Conservation (phyloP, 2,888 invertebrate species). For the Thera britannica region DNA sequence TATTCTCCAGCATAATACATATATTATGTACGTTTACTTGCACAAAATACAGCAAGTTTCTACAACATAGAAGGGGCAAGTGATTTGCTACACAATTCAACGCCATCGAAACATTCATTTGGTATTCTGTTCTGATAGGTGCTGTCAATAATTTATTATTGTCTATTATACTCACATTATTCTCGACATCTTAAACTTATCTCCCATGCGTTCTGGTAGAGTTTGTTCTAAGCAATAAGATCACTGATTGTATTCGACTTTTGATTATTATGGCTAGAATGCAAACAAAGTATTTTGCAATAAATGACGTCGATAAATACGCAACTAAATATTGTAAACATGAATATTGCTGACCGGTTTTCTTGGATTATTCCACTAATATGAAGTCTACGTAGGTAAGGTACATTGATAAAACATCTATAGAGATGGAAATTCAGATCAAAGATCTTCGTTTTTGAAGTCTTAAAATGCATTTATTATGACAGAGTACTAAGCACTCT, state of each 20-base stretch:
- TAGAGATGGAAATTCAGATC: neutral
- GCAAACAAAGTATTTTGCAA: conserved; percentile 12
- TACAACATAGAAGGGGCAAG: neutral
- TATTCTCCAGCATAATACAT: neutral
- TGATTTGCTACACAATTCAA: neutral
- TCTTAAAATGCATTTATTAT: neutral
- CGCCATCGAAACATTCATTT: neutral
- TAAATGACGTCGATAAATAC: conserved; percentile 27
- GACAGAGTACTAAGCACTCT: neutral
- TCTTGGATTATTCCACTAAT: conserved; percentile 31
- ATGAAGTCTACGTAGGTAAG: neutral
- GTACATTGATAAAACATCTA: neutral
- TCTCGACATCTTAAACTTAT: neutral
- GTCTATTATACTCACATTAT: neutral
- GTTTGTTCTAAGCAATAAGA: no score
- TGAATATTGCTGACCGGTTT: conserved; percentile 32
- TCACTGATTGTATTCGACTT: no score
- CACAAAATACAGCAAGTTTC: neutral
- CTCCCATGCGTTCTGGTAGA: no score
- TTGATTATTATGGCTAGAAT: no score
- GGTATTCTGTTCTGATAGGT: neutral
- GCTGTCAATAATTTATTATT: neutral
- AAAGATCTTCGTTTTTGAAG: neutral
- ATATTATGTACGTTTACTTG: neutral
- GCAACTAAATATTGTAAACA: conserved; percentile 21